phyloP scores from a whole-genome alignment of 2,797 vertebrate species.

The Lindbergichthys nudifrons region DNA sequence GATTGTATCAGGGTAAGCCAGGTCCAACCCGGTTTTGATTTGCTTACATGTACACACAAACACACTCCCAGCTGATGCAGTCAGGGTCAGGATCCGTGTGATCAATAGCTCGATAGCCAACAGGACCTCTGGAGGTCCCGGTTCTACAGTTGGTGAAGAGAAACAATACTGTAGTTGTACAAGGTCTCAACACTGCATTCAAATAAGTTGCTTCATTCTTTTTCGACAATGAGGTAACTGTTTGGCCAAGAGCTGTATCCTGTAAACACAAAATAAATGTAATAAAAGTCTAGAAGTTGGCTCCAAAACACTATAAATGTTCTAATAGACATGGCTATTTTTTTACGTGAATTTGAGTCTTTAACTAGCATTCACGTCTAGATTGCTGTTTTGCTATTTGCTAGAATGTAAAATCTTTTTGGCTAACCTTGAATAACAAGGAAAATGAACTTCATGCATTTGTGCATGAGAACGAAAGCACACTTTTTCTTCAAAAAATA shows the following conservation, averaged over 20 bases:
- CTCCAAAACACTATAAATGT: neutral
- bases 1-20: conserved; percentile 24
- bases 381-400: neutral
- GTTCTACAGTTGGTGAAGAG: conserved; percentile 34
- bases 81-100: conserved; percentile 35
- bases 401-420: neutral
- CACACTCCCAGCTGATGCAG: neutral
- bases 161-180: conserved; percentile 28
- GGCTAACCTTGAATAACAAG: too few species aligned
- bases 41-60: conserved; percentile 20
- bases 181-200: conserved; percentile 18
- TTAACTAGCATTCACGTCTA: neutral
- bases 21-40: conserved; percentile 39
- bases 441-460: too few species aligned
- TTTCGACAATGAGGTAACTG: neutral
- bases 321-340: neutral
- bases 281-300: neutral
- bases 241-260: neutral
- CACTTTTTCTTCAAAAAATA: too few species aligned
- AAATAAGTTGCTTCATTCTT: conserved; percentile 9
- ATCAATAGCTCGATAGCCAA: conserved; percentile 50
- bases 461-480: too few species aligned
- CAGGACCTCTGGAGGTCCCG: conserved; percentile 23
- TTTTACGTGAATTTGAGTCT: neutral
- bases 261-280: neutral